Evolutionary conservation across 2,113 vertebrate species (phyloP).

Genomic region (Connochaetes taurinus): DNA sequence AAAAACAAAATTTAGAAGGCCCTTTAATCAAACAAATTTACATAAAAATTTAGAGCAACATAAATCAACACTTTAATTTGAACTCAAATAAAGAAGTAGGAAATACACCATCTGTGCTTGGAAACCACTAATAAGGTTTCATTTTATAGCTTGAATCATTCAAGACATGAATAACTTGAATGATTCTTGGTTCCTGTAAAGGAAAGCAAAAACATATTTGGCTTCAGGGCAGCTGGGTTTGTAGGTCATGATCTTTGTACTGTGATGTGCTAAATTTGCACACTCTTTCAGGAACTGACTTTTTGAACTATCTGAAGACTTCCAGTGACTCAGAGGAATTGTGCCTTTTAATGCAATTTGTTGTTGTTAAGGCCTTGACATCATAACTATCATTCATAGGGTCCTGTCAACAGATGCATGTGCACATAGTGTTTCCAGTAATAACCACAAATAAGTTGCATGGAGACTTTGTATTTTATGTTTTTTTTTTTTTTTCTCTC

Average conservation of each 20-base stretch:
- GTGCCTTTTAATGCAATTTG: neutral
- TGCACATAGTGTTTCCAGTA: neutral
- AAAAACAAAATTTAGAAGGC: neutral
- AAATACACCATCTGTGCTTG: neutral
- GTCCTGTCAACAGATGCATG: neutral
- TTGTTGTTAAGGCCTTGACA: neutral
- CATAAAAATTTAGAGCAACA: neutral
- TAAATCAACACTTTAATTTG: neutral
- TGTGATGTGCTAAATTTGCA: neutral
- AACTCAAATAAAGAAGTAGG: neutral
- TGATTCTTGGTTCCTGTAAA: conserved; percentile 7
- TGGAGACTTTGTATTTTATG: neutral
- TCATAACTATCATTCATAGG: neutral
- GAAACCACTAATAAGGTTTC: neutral
- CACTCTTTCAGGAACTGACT: neutral
- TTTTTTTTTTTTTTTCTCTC: neutral
- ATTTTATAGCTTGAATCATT: neutral
- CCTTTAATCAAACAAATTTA: neutral
- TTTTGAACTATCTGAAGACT: conserved; percentile 21
- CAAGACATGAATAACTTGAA: conserved; percentile 7
- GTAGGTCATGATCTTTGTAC: neutral
- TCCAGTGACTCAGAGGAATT: neutral
- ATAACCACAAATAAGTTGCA: neutral
- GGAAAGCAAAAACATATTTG: conserved; percentile 30
- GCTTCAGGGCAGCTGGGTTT: neutral